Percentiles rank a stretch among this genome's conserved stretches.
Conservation (phyloP, 2,113 vertebrate species). For the Megaceryle maxima region DNA sequence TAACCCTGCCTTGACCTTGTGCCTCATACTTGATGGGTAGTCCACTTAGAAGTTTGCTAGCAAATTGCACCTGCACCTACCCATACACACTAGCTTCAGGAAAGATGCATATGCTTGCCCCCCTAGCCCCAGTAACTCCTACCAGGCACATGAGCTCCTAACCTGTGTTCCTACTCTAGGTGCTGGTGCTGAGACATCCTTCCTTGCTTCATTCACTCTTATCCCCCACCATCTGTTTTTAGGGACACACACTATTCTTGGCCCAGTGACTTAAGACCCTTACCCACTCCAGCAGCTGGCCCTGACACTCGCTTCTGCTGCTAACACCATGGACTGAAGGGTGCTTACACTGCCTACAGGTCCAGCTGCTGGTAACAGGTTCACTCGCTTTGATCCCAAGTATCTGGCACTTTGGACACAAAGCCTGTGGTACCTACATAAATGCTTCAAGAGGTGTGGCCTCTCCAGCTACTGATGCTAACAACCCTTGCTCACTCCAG, state of each 20-base stretch:
- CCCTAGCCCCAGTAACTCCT: accelerated
- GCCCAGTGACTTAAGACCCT: neutral
- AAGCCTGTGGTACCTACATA: neutral
- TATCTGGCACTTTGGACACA: neutral
- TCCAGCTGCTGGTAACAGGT: neutral
- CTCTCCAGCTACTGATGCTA: neutral
- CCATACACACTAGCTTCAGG: accelerated
- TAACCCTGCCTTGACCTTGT: neutral
- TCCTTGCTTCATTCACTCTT: neutral
- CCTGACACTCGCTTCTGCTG: neutral
- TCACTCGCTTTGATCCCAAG: neutral
- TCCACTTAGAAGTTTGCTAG: neutral
- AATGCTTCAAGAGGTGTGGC: neutral
- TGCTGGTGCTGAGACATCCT: neutral
- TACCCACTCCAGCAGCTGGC: neutral
- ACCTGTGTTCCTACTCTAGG: neutral
- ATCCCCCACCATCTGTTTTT: neutral
- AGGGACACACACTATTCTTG: neutral
- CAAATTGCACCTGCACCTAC: accelerated
- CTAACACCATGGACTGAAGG: neutral
- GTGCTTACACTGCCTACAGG: neutral
- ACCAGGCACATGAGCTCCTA: neutral
- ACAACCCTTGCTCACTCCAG: neutral
- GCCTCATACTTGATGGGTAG: accelerated
- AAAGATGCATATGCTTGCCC: neutral